A percentile compares a stretch with the other conserved stretches of the same genome.
These are phyloP conservation scores for Danaus melanippus DNA, from an alignment of 1,140 invertebrate species.

Conservation along the genomic window DNA sequence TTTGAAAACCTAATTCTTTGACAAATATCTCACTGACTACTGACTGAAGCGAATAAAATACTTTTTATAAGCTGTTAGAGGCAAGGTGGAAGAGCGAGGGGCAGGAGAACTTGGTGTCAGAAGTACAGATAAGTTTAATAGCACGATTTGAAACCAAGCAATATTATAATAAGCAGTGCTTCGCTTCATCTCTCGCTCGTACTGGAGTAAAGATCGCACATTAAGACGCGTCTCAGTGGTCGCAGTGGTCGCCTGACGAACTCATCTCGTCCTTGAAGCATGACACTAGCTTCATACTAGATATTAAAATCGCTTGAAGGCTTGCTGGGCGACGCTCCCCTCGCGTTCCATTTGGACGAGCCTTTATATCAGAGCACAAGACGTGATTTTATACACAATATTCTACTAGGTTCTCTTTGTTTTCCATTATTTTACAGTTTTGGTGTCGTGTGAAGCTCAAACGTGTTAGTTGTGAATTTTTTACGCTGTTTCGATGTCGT, in stretches of 20 bases:
- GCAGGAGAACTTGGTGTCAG: neutral
- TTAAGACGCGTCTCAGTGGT: too few relatives aligned
- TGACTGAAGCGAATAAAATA: too few relatives aligned
- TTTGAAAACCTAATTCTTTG: slow-evolving; percentile 2
- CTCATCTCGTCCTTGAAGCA: too few relatives aligned
- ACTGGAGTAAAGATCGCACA: too few relatives aligned
- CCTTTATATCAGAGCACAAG: slow-evolving; percentile 9
- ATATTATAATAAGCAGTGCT: too few relatives aligned
- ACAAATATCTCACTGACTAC: neutral
- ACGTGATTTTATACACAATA: slow-evolving; percentile 11
- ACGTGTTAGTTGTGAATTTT: slow-evolving; percentile 51
- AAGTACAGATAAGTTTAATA: slow-evolving; percentile 8
- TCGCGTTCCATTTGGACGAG: neutral
- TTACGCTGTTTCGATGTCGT: slow-evolving; percentile 57
- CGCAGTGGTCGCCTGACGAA: too few relatives aligned
- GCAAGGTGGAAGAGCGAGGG: too few relatives aligned
- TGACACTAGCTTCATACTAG: too few relatives aligned
- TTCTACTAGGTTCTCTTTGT: slow-evolving; percentile 1
- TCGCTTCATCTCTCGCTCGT: too few relatives aligned
- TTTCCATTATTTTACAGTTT: slow-evolving; percentile 24
- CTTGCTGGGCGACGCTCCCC: too few relatives aligned
- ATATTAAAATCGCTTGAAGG: too few relatives aligned
- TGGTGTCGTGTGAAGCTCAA: slow-evolving; percentile 48
- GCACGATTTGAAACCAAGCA: neutral
- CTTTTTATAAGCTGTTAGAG: too few relatives aligned